phyloP scores from a whole-genome alignment of 2,797 vertebrate species.

The Malacoctenus gilli region DNA sequence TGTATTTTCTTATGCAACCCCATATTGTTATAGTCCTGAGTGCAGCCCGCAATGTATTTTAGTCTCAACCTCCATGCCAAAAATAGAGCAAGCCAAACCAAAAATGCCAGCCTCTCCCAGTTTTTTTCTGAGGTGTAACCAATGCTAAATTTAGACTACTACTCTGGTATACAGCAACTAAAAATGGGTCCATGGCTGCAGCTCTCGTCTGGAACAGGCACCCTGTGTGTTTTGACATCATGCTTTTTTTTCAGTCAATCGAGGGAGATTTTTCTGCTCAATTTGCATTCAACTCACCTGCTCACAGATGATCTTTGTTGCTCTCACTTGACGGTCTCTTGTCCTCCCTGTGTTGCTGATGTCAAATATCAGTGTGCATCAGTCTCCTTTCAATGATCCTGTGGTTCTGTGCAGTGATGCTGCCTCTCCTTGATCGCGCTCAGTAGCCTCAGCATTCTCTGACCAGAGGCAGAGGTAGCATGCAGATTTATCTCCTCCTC shows the following conservation, averaged over 20 bases:
- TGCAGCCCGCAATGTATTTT: constrained; percentile 57
- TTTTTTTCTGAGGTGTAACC: constrained; percentile 72
- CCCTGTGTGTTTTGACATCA: constrained; percentile 20
- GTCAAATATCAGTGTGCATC: constrained; percentile 27
- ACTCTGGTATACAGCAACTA: constrained; percentile 61
- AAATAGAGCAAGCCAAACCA: constrained; percentile 70
- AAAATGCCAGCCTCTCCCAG: constrained; percentile 68
- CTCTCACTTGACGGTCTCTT: constrained; percentile 14
- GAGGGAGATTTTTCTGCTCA: constrained; percentile 16
- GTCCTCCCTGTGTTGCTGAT: constrained; percentile 3
- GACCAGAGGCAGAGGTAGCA: constrained; percentile 70
- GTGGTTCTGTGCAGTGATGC: constrained; percentile 39
- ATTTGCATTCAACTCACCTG: constrained; percentile 62
- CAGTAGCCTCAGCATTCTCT: constrained; percentile 61
- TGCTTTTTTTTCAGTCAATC: constrained; percentile 41
- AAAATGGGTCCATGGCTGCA: constrained; percentile 49
- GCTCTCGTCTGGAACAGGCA: constrained; percentile 25
- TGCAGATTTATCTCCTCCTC: constrained; percentile 72
- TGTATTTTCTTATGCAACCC: constrained; percentile 44
- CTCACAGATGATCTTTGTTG: constrained; percentile 19
- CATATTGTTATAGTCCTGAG: constrained; percentile 63
- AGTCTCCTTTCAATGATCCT: constrained; percentile 13
- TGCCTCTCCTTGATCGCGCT: constrained; percentile 33
- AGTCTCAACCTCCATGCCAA: constrained; percentile 52
- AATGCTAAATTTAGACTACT: constrained; percentile 74